These are phyloP conservation scores for Panthera uncia DNA, from an alignment of 2,113 vertebrate genomes.

Conservation along the genomic window DNA sequence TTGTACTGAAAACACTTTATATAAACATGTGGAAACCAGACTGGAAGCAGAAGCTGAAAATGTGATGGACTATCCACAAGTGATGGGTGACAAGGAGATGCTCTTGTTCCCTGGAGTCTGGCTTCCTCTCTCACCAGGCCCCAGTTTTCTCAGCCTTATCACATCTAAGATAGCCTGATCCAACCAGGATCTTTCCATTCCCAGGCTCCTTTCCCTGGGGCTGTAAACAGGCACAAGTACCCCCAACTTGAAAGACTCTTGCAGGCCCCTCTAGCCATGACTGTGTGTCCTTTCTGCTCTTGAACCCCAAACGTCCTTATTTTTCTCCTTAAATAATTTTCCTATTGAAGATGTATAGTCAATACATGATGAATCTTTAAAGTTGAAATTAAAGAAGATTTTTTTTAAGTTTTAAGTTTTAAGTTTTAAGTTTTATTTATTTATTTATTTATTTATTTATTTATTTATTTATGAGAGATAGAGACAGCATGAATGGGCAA, in stretches of 20 bases:
- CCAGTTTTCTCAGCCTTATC: neutral
- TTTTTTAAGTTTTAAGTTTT: neutral
- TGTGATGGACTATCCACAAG: neutral
- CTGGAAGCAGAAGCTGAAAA: neutral
- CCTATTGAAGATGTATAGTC: neutral
- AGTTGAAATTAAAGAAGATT: neutral
- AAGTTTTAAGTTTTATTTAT: neutral
- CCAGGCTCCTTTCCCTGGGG: neutral
- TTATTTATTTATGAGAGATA: too few relatives aligned
- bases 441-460: neutral
- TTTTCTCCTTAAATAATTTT: neutral
- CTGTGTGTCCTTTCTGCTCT: neutral
- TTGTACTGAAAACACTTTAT: neutral
- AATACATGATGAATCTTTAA: neutral
- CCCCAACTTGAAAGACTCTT: neutral
- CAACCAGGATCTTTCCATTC: neutral
- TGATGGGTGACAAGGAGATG: neutral
- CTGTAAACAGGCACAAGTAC: neutral
- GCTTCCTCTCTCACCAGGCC: neutral
- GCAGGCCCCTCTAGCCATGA: neutral
- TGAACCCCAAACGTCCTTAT: neutral
- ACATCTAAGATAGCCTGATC: neutral
- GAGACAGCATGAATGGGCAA: too few relatives aligned
- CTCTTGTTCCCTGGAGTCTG: neutral
- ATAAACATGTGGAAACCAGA: neutral